Evolutionary conservation across 2,888 invertebrate species (phyloP).

Genomic region (Neocrepidodera transversa): DNA sequence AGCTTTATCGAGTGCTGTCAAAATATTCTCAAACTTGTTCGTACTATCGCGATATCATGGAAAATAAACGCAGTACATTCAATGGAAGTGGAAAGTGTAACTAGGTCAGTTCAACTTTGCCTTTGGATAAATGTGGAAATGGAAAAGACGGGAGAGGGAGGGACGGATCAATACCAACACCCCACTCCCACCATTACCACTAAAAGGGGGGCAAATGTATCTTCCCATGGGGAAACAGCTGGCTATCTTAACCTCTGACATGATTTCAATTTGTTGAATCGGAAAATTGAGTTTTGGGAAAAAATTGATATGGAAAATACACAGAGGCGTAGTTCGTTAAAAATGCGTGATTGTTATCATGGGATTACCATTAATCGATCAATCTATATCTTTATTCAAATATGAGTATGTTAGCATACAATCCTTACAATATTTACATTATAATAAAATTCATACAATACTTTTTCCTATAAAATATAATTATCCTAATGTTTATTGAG

Average conservation of each 20-base stretch:
- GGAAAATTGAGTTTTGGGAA: not conserved
- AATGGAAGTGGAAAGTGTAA: constrained; percentile 26
- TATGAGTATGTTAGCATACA: too few species aligned
- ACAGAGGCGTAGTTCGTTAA: too few species aligned
- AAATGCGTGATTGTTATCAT: too few species aligned
- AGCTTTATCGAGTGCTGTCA: not conserved
- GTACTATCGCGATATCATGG: constrained; percentile 4
- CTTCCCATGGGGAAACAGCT: constrained; percentile 15
- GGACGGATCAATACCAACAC: constrained; percentile 57
- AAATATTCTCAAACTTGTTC: not conserved
- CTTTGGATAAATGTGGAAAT: constrained; percentile 33
- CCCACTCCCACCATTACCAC: constrained; percentile 59
- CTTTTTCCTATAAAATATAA: too few species aligned
- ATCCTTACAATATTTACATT: too few species aligned
- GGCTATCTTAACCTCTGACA: constrained; percentile 5
- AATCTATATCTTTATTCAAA: too few species aligned
- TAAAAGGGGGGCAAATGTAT: constrained; percentile 12
- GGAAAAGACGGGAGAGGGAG: constrained; percentile 20
- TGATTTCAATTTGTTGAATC: constrained; percentile 4
- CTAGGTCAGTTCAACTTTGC: constrained; percentile 37
- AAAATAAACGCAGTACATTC: constrained; percentile 17
- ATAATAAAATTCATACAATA: too few species aligned
- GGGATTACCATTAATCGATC: too few species aligned
- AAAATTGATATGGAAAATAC: too few species aligned
- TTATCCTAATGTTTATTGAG: too few species aligned